phyloP scores from a whole-genome alignment of 1,140 invertebrate genomes.

The Lethocerus indicus region DNA sequence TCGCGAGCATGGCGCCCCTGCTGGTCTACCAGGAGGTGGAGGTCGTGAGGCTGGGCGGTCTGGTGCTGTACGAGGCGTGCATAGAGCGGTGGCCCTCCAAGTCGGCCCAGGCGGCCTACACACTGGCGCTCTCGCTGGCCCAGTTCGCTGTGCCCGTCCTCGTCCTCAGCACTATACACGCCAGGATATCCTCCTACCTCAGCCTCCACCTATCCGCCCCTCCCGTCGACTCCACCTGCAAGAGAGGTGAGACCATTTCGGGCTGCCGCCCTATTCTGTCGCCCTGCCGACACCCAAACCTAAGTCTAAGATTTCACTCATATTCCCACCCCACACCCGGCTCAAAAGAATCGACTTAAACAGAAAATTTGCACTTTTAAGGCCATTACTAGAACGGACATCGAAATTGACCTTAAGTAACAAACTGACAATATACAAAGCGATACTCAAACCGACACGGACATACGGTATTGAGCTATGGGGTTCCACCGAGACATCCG shows the following conservation, averaged over 20 bases:
- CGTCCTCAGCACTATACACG: constrained; percentile 31
- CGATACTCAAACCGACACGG: too few relatives aligned
- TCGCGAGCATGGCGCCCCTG: constrained; percentile 27
- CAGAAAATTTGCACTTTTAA: too few relatives aligned
- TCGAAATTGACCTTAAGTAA: too few relatives aligned
- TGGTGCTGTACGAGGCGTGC: constrained; percentile 24
- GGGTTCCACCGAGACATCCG: too few relatives aligned
- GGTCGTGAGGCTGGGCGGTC: constrained; percentile 20
- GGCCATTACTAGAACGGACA: too few relatives aligned
- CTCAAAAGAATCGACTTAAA: too few relatives aligned
- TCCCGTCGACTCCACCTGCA: constrained; percentile 17
- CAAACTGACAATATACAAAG: too few relatives aligned
- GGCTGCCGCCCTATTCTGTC: neutral
- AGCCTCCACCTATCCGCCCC: constrained; percentile 18
- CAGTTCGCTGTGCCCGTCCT: constrained; percentile 34
- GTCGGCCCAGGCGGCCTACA: constrained; percentile 21
- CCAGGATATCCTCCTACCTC: constrained; percentile 29
- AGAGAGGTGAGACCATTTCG: constrained; percentile 15
- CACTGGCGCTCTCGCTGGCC: constrained; percentile 28
- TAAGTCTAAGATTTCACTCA: neutral
- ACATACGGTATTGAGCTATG: too few relatives aligned
- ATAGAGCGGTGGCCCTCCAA: constrained; percentile 22
- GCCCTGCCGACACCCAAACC: neutral
- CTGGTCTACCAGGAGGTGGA: constrained; percentile 29
- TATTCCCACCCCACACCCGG: too few relatives aligned